Base-by-base conservation (phyloP, 2,888 invertebrate species). In the Tachystola acroxantha region DNA sequence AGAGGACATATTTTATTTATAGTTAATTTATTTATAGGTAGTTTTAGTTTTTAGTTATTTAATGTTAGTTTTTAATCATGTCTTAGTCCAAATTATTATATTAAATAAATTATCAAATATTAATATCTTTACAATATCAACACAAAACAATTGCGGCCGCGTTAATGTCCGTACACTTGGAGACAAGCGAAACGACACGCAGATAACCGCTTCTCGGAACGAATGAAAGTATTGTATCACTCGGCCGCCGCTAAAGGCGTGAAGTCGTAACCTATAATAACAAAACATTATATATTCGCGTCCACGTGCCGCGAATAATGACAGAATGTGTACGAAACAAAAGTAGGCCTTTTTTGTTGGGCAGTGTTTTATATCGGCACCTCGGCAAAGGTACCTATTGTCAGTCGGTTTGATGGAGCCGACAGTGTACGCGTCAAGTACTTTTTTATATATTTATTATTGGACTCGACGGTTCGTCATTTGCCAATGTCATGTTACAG, bases 211-310 rank as follows among this genome's bases (percentile, higher is more conserved):
- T 84, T 85, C 85, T 74, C 61, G 57, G 85, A 85, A 84, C 75
- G 57, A 68, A 78, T 77, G 76, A 74, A 76, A 79, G 77, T 73
- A 73, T 74, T 82, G n/a, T n/a, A 81, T 84, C 85, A 84, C 77
- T 75, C 59, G 55, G 59, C 60, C 65, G 69, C 68, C 72, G 70
- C 65, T 64, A 69, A 70, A 80, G 65, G 71, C 85, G 84, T 84
- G 80, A 86, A 84, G 86, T 72, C 76, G 70, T 85, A 77, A 80
- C 73, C 61, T 61, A 55, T 67, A 70, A 78, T 76, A 78, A 82
- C 84, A 81, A 84, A 85, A 80, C 72, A 81, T 84, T 84, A 84
- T 80, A 67, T 85, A 86, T 86, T 85, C 85, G 68, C 64, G 64
- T 56, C 86, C 86, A 85, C 85, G 85, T 76, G 85, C 80, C 78